A percentile compares a stretch with the other conserved stretches of the same genome.
These are phyloP conservation scores for Drosophila navojoa DNA, from an alignment of 1,140 invertebrate species.

Conservation along the genomic window DNA sequence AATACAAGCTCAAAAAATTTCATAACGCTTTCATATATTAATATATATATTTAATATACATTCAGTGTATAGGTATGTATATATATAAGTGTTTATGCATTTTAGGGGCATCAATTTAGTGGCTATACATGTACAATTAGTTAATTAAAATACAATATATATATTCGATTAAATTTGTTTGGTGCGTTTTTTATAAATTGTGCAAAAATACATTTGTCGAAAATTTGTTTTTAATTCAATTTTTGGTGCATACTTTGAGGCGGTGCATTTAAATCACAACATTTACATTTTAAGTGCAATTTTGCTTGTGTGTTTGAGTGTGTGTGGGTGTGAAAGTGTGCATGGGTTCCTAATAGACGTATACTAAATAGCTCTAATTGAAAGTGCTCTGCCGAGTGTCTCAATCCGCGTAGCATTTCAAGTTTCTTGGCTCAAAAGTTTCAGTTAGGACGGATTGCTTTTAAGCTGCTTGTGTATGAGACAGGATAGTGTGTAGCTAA, in stretches of 20 bases:
- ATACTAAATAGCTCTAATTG: conserved; percentile 32
- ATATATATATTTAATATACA: too few species aligned
- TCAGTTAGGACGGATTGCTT: conserved; percentile 80
- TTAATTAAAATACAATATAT: conserved; percentile 58
- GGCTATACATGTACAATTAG: conserved; percentile 39
- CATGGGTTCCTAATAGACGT: conserved; percentile 30
- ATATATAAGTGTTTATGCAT: too few species aligned
- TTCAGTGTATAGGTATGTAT: too few species aligned
- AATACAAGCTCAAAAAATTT: conserved; percentile 31
- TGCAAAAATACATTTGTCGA: conserved; percentile 80
- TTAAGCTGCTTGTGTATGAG: conserved; percentile 70
- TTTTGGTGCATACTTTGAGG: conserved; percentile 76
- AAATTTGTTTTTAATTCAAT: conserved; percentile 40
- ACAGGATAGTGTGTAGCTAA: conserved; percentile 47
- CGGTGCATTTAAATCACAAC: conserved; percentile 80
- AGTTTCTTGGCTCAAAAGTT: conserved; percentile 66
- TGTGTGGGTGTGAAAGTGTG: conserved; percentile 17
- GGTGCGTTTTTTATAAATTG: conserved; percentile 73
- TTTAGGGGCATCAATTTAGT: conserved; percentile 23
- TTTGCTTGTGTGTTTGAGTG: conserved; percentile 39
- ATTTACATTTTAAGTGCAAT: conserved; percentile 81
- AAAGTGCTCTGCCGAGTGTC: conserved; percentile 28
- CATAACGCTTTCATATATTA: conserved; percentile 28
- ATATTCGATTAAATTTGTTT: conserved; percentile 43
- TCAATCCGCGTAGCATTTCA: conserved; percentile 34